Conservation (phyloP, 1,140 invertebrate genomes). For the Bombus superbus region DNA sequence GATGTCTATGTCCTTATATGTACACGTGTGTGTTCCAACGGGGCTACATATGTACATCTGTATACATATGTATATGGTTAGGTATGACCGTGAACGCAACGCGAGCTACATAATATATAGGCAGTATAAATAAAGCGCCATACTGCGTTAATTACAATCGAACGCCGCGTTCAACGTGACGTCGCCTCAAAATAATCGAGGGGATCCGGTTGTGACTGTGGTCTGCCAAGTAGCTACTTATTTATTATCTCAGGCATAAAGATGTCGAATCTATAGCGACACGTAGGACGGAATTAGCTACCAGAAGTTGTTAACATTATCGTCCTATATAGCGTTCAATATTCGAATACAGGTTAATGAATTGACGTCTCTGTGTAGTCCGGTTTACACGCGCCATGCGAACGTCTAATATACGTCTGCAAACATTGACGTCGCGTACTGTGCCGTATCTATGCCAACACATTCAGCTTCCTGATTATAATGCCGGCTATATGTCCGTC, state of each 20-base stretch:
- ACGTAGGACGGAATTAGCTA: background rate
- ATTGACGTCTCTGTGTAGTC: conserved; percentile 56
- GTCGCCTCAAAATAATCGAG: conserved; percentile 31
- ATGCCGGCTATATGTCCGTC: conserved; percentile 32
- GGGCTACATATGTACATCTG: conserved; percentile 41
- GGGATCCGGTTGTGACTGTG: background rate
- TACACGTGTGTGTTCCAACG: conserved; percentile 49
- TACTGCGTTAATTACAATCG: conserved; percentile 67
- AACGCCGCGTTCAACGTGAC: conserved; percentile 25
- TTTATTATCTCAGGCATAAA: background rate
- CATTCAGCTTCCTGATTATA: conserved; percentile 50
- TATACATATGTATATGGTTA: conserved; percentile 29
- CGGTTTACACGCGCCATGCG: conserved; percentile 43
- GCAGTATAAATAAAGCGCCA: conserved; percentile 66
- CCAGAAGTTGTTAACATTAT: conserved; percentile 50
- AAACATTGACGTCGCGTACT: conserved; percentile 54
- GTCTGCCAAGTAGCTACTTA: background rate
- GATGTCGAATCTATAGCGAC: background rate
- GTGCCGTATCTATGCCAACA: conserved; percentile 27
- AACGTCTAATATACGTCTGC: conserved; percentile 64
- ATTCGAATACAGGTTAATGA: conserved; percentile 60
- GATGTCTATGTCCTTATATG: conserved; percentile 67
- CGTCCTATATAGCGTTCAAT: conserved; percentile 24
- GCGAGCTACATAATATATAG: conserved; percentile 52
- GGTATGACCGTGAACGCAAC: conserved; percentile 35